Evolutionary conservation across 2,888 invertebrate species (phyloP), one percentile per base, ranked within the genome.

Genomic region (Pheosia gnoma): DNA sequence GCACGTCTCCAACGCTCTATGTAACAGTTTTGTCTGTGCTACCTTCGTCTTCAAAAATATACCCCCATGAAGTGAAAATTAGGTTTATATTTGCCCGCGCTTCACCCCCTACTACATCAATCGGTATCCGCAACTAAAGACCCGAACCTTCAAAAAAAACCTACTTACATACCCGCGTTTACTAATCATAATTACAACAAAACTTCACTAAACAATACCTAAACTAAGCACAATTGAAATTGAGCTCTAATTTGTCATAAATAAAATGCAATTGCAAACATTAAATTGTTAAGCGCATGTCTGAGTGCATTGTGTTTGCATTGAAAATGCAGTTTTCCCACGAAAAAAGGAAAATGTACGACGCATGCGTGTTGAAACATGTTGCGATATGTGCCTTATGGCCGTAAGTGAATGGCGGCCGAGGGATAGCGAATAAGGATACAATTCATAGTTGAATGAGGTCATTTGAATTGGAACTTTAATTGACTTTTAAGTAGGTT

Each of bases 281-380:
- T 70, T 77, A 65, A 63, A 65, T 72, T 61, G 72, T 65, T 74
- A 80, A 75, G 72, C 78, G 75, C 76, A 70, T 67, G 64, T 71
- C 73, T 77, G 69, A 72, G 75, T 75, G 77, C 85, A 90, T 90
- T 90, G 88, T 88, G 79, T 70, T 67, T 72, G 82, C 80, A 83
- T 90, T 88, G 92, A 91, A 91, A 91, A 91, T 86, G 84, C 72
- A 78, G 80, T 84, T 84, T 91, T 91, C 93, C 89, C 91, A 91
- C 91, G 91, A 90, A 92, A 92, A 91, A 91, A 91, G 90, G 88
- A 89, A 92, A 92, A 89, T 84, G 83, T 77, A 81, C 78, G 81
- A 80, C 78, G 67, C 69, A 72, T 77, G 71, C 75, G 71, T 88
- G 88, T 89, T 79, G 89, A 89, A 90, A 89, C 83, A 67, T 74